Conservation (phyloP, 23 tunicate genomes). For the Ascidia mentula region DNA sequence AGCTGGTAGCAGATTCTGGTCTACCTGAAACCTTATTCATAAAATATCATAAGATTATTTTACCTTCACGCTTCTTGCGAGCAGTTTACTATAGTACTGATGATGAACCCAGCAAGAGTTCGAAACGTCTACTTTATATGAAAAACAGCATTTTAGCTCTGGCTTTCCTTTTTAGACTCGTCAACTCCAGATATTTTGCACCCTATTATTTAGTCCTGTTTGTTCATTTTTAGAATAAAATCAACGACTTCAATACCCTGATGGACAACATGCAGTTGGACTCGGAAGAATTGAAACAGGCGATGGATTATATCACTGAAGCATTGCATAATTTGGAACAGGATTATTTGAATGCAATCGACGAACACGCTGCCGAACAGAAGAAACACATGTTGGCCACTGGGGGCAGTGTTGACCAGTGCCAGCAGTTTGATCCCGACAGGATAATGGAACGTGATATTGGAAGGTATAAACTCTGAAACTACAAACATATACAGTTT, state of each 20-base stretch:
- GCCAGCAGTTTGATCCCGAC: constrained; percentile 75
- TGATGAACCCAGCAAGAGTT: too few species aligned
- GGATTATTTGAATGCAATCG: constrained; percentile 60
- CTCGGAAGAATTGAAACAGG: constrained; percentile 48
- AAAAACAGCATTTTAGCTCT: too few species aligned
- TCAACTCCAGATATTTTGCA: too few species aligned
- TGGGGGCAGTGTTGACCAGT: constrained; percentile 38
- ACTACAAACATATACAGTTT: too few species aligned
- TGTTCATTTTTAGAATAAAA: constrained; percentile 40
- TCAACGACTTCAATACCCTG: constrained; percentile 52
- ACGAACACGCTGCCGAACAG: constrained; percentile 60
- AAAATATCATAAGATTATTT: too few species aligned
- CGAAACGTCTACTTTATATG: too few species aligned
- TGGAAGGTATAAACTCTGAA: constrained; percentile 6
- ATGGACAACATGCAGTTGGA: constrained; percentile 44
- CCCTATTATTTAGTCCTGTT: too few species aligned
- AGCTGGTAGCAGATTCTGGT: too few species aligned
- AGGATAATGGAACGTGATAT: constrained; percentile 57
- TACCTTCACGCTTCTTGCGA: too few species aligned
- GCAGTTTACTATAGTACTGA: too few species aligned
- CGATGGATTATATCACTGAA: constrained; percentile 46
- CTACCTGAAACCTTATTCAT: too few species aligned
- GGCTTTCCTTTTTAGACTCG: too few species aligned
- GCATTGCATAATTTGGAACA: constrained; percentile 47
- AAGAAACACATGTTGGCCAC: constrained; percentile 34